Percentiles rank a stretch among this genome's conserved stretches.
Evolutionary conservation across 2,888 invertebrate species (phyloP).

Genomic region (Heliconius ismenius): DNA sequence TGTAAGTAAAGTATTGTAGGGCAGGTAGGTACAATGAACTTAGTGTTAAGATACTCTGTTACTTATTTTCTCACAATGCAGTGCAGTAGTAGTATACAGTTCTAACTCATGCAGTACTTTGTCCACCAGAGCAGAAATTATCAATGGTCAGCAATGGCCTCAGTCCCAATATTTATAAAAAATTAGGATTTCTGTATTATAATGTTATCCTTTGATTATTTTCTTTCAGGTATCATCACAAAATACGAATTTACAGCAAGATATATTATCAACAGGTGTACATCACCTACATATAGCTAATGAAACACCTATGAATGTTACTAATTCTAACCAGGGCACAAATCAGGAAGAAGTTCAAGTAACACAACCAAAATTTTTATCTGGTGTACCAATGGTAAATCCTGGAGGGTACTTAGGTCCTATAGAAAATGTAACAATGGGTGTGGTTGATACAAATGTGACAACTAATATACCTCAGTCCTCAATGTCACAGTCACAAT

Average conservation of each 20-base stretch:
- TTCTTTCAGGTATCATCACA: slow-evolving; percentile 57
- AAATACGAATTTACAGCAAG: slow-evolving; percentile 48
- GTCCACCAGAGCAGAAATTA: too few relatives aligned
- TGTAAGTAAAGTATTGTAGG: background rate
- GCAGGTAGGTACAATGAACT: too few relatives aligned
- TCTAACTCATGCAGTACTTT: too few relatives aligned
- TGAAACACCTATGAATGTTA: slow-evolving; percentile 58
- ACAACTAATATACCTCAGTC: slow-evolving; percentile 50
- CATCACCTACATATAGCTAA: slow-evolving; percentile 63
- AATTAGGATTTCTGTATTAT: background rate
- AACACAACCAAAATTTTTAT: slow-evolving; percentile 72
- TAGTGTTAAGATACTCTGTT: too few relatives aligned
- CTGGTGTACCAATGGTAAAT: slow-evolving; percentile 79
- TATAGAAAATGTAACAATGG: slow-evolving; percentile 43
- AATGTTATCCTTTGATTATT: slow-evolving; percentile 18
- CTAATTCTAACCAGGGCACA: slow-evolving; percentile 52
- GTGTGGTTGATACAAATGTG: slow-evolving; percentile 45
- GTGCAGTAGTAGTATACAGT: too few relatives aligned
- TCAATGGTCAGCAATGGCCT: too few relatives aligned
- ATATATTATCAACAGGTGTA: slow-evolving; percentile 56
- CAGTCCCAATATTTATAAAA: background rate
- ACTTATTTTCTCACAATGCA: too few relatives aligned
- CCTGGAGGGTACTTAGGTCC: slow-evolving; percentile 59
- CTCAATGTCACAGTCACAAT: slow-evolving; percentile 62
- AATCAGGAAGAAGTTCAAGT: slow-evolving; percentile 49